These are phyloP conservation scores for Drosophila peninsularis DNA, from an alignment of 2,888 invertebrate species.

Conservation along the genomic window DNA sequence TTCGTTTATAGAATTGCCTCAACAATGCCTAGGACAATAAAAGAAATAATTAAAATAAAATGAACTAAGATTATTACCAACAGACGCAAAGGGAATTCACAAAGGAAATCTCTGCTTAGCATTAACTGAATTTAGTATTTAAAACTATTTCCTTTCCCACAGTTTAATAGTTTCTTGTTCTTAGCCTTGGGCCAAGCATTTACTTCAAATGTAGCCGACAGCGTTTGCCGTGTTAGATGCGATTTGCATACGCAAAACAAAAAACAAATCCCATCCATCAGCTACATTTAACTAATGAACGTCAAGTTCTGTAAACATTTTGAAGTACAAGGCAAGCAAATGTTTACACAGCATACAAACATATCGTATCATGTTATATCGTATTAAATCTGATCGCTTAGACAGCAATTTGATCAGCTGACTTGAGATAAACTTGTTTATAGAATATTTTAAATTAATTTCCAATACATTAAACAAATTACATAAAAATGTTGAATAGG, in stretches of 20 bases:
- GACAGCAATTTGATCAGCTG: constrained; percentile 16
- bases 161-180: not conserved
- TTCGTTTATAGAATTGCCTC: constrained; percentile 4
- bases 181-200: constrained; percentile 3
- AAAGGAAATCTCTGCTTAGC: not conserved
- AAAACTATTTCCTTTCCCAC: constrained; percentile 1
- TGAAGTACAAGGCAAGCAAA: constrained; percentile 25
- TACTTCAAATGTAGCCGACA: constrained; percentile 8
- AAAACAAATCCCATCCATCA: constrained; percentile 29
- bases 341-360: constrained; percentile 20
- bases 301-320: constrained; percentile 26
- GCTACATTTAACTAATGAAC: constrained; percentile 28
- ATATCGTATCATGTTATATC: constrained; percentile 23
- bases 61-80: not conserved
- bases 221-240: constrained; percentile 18
- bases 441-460: constrained; percentile 23
- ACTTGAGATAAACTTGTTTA: constrained; percentile 37
- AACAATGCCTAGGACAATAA: not conserved
- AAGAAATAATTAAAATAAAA: not conserved
- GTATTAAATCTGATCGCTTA: constrained; percentile 4
- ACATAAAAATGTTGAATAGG: not conserved
- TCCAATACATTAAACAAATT: constrained; percentile 35
- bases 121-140: not conserved
- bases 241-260: constrained; percentile 12
- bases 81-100: not conserved